Evolutionary conservation across 2,888 invertebrate genomes (phyloP).

Genomic region (Helleia helle): DNA sequence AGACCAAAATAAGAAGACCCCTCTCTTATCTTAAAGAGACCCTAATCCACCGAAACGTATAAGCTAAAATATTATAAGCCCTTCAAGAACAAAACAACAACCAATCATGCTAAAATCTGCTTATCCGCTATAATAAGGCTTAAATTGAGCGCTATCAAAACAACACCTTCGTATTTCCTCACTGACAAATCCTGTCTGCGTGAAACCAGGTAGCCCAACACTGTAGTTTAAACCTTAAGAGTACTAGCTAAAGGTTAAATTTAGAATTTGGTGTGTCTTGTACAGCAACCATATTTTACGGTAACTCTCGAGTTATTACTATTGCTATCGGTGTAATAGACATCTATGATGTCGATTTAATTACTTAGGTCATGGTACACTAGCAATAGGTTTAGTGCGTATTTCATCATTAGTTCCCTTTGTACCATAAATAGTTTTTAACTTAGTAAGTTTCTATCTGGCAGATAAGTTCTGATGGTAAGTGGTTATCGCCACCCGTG

Average conservation of each 20-base stretch:
- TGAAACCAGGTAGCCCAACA: neutral
- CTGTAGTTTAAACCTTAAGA: neutral
- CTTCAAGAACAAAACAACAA: neutral
- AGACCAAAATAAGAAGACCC: too few species aligned
- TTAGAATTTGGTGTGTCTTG: neutral
- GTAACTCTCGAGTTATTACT: slow-evolving; percentile 1
- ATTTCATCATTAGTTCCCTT: too few species aligned
- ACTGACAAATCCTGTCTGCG: slow-evolving; percentile 2
- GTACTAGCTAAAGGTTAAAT: neutral
- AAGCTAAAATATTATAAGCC: neutral
- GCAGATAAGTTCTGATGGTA: too few species aligned
- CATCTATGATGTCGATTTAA: neutral
- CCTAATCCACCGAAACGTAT: too few species aligned
- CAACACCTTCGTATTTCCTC: neutral
- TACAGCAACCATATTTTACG: neutral
- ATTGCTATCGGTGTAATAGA: neutral
- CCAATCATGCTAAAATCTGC: neutral
- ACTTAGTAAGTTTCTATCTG: too few species aligned
- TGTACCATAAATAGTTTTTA: too few species aligned
- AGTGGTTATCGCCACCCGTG: too few species aligned
- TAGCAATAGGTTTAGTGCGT: too few species aligned
- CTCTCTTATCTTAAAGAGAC: too few species aligned
- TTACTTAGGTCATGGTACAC: neutral
- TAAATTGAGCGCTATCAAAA: neutral
- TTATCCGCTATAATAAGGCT: slow-evolving; percentile 3